These are phyloP conservation scores for Lymantria dispar DNA, from an alignment of 2,888 invertebrate genomes.

Conservation along the genomic window DNA sequence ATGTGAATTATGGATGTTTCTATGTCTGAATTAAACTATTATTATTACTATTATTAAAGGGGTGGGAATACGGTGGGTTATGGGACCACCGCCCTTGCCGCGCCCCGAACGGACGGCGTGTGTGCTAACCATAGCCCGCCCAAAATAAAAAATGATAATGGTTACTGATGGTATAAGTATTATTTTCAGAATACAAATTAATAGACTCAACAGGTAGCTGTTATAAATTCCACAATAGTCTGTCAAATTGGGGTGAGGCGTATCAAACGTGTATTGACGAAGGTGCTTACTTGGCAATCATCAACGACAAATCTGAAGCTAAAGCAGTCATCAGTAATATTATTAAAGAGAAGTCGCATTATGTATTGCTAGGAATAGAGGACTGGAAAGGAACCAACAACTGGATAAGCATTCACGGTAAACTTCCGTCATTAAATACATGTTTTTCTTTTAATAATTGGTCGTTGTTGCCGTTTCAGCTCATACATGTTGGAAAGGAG, in stretches of 20 bases:
- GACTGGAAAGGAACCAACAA: not conserved
- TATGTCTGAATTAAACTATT: no score
- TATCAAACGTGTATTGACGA: not conserved
- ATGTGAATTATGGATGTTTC: no score
- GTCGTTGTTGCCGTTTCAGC: no score
- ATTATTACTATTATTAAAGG: no score
- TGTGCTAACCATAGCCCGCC: no score
- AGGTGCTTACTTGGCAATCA: not conserved
- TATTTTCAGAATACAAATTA: slow-evolving; percentile 1
- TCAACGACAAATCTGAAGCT: not conserved
- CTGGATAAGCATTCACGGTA: not conserved
- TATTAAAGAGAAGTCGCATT: not conserved
- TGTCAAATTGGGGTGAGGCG: not conserved
- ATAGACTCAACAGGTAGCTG: not conserved
- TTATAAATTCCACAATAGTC: not conserved
- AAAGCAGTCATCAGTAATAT: not conserved
- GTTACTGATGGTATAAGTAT: not conserved
- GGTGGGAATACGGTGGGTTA: no score
- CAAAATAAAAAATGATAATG: no score
- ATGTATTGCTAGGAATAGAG: not conserved
- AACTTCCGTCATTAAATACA: not conserved
- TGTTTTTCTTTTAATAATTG: no score
- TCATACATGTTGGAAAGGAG: no score
- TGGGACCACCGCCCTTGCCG: no score
- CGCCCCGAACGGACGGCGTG: no score